Percentiles rank a stretch among this genome's conserved stretches.
Evolutionary conservation across 2,113 vertebrate genomes (phyloP).

Genomic region (Rhineura floridana): DNA sequence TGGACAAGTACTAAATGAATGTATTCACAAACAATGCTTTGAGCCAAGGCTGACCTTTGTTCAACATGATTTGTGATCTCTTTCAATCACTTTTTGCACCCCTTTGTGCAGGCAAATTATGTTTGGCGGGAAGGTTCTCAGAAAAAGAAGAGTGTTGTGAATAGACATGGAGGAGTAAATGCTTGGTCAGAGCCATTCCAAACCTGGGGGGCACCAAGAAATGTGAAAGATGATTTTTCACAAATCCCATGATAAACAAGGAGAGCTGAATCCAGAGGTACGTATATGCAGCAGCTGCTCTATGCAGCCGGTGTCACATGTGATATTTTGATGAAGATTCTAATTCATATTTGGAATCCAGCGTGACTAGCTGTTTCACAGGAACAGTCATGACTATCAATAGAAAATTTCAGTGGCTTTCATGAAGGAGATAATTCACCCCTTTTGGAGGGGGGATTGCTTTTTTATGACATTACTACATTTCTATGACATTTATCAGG

Average conservation of each 20-base stretch:
- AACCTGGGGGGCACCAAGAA: background rate
- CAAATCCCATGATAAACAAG: background rate
- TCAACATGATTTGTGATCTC: slow-evolving; percentile 25
- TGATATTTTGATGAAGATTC: background rate
- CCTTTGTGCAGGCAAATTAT: background rate
- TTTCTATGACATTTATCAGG: too few relatives aligned
- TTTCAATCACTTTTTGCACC: slow-evolving; percentile 33
- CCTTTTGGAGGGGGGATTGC: too few relatives aligned
- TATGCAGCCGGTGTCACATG: background rate
- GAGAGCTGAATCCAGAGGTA: background rate
- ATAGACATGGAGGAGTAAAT: background rate
- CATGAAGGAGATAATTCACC: too few relatives aligned
- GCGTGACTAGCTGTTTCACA: background rate
- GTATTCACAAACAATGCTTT: background rate
- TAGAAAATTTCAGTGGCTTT: too few relatives aligned
- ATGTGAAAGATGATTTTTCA: background rate
- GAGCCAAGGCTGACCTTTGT: slow-evolving; percentile 19
- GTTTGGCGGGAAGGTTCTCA: background rate
- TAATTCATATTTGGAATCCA: background rate
- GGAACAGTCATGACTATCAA: background rate
- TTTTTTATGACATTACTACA: too few relatives aligned
- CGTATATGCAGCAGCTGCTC: background rate
- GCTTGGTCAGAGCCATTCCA: background rate
- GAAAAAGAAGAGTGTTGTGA: background rate
- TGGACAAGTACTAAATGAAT: slow-evolving; percentile 32